Percentiles rank a stretch among this genome's conserved stretches.
These are phyloP conservation scores for Anhinga rufa DNA, from an alignment of 2,113 vertebrate species.

Conservation along the genomic window DNA sequence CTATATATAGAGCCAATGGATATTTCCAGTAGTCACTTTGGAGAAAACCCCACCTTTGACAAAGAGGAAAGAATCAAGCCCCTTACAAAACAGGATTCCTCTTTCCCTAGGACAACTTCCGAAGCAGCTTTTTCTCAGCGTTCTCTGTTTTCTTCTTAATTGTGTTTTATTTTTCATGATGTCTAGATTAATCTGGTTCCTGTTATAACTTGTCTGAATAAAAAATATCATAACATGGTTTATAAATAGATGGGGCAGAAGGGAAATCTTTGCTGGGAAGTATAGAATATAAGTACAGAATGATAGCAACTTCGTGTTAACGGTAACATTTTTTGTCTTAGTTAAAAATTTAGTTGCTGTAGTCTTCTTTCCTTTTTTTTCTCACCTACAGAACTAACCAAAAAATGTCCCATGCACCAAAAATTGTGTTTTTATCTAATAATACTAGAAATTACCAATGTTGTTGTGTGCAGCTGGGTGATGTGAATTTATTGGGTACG, in stretches of 20 bases:
- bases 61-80: neutral
- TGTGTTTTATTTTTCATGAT: neutral
- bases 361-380: neutral
- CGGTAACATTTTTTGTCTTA: neutral
- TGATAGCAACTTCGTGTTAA: neutral
- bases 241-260: neutral
- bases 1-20: neutral
- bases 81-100: neutral
- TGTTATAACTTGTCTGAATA: neutral
- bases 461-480: neutral
- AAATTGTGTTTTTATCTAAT: neutral
- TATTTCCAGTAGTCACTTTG: neutral
- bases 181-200: neutral
- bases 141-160: neutral
- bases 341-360: neutral
- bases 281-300: neutral
- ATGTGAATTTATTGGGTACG: rapidly evolving
- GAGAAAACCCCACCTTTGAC: neutral
- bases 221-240: neutral
- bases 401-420: neutral
- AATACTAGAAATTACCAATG: neutral
- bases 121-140: neutral
- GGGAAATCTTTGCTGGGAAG: neutral
- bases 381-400: neutral
- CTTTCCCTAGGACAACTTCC: neutral